A percentile compares a stretch with the other conserved stretches of the same genome.
Evolutionary conservation across 2,888 invertebrate genomes (phyloP).

Genomic region (Leptopilina syphax): DNA sequence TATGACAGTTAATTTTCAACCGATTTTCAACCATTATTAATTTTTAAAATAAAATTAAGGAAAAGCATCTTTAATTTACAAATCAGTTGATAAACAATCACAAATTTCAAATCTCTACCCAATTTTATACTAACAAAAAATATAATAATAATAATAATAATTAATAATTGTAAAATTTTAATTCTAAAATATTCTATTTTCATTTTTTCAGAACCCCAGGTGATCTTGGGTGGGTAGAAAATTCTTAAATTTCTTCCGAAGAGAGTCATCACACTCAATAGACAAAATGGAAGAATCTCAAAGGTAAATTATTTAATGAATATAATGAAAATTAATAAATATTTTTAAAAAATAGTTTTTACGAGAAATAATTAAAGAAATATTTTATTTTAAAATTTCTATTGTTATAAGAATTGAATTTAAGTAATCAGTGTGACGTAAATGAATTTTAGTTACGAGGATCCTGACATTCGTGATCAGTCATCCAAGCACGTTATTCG

Average conservation of each 20-base stretch:
- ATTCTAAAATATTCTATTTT: conserved; percentile 18
- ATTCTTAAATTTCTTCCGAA: conserved; percentile 52
- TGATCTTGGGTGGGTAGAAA: conserved; percentile 64
- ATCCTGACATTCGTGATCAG: conserved; percentile 63
- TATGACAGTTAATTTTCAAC: too few species aligned
- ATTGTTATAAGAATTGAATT: not conserved
- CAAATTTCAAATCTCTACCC: too few species aligned
- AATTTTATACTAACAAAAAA: too few species aligned
- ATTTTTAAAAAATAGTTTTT: not conserved
- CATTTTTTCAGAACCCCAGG: conserved; percentile 66
- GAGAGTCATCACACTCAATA: conserved; percentile 48
- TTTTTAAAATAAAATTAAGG: too few species aligned
- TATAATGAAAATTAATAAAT: not conserved
- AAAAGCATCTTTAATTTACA: too few species aligned
- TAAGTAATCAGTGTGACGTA: not conserved
- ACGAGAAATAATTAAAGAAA: too few species aligned
- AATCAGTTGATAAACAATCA: too few species aligned
- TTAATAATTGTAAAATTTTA: too few species aligned
- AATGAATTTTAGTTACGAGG: conserved; percentile 63
- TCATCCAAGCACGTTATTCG: conserved; percentile 58
- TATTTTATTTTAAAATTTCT: not conserved
- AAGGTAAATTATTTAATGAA: conserved; percentile 61
- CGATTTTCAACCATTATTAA: too few species aligned
- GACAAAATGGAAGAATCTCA: conserved; percentile 68
- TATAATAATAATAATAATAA: too few species aligned